Conservation (phyloP, 2,888 invertebrate species). For the Ormyrus pomaceus region DNA sequence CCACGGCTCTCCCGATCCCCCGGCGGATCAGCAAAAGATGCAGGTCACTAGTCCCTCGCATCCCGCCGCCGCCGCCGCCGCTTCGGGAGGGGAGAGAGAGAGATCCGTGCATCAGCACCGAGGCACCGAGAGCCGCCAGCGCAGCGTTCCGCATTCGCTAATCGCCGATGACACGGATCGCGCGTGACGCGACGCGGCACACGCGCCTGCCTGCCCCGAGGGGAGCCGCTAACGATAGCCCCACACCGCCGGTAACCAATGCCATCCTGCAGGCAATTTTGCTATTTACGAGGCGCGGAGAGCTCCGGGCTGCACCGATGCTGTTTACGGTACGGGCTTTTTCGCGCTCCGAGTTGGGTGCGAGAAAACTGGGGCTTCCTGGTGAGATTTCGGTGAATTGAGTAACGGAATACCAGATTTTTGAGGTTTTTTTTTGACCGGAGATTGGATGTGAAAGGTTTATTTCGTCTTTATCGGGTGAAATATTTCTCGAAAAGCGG, state of each 20-base stretch:
- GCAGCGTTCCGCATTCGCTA: constrained; percentile 62
- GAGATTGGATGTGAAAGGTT: too few species aligned
- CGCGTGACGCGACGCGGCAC: constrained; percentile 61
- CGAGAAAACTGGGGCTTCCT: too few species aligned
- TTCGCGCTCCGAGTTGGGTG: neutral
- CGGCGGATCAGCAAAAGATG: constrained; percentile 33
- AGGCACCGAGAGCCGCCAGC: neutral
- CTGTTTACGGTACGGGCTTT: neutral
- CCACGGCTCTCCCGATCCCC: too few species aligned
- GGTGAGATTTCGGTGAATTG: too few species aligned
- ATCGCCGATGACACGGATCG: constrained; percentile 66
- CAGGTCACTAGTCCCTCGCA: constrained; percentile 47
- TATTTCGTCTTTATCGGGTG: too few species aligned
- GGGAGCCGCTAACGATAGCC: constrained; percentile 54
- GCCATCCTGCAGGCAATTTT: constrained; percentile 54
- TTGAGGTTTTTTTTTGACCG: too few species aligned
- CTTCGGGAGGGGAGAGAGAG: neutral
- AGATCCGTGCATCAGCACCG: neutral
- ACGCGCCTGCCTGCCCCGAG: constrained; percentile 51
- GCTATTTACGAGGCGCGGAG: neutral
- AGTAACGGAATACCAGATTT: too few species aligned
- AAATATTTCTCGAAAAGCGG: too few species aligned
- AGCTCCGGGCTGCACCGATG: neutral
- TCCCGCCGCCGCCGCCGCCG: too few species aligned
- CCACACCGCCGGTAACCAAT: constrained; percentile 56